These are phyloP conservation scores for Agelas oroides DNA, from an alignment of 37 sponge, comb jelly and placozoan species.

Conservation along the genomic window DNA sequence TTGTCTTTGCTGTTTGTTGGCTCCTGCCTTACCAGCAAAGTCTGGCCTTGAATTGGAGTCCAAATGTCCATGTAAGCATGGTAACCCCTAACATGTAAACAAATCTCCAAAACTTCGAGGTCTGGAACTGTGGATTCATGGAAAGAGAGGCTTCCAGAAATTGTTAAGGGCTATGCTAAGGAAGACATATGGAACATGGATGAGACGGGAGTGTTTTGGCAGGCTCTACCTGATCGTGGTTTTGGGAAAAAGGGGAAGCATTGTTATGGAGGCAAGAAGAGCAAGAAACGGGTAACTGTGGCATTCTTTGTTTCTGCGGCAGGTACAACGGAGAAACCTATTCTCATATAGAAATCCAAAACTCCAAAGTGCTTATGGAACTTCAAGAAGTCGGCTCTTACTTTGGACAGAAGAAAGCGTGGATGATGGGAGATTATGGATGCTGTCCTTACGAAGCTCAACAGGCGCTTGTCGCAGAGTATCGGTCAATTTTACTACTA, in stretches of 20 bases:
- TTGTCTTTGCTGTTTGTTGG: constrained; percentile 49
- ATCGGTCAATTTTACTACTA: constrained; percentile 31
- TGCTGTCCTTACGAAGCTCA: constrained; percentile 1
- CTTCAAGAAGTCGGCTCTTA: constrained; percentile 26
- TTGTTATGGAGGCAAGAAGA: constrained; percentile 65
- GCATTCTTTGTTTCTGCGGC: constrained; percentile 66
- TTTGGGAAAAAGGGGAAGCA: constrained; percentile 58
- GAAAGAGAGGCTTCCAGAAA: constrained; percentile 46
- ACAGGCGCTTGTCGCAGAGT: constrained; percentile 1
- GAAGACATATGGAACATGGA: constrained; percentile 43
- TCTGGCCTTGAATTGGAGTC: constrained; percentile 40
- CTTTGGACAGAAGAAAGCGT: constrained; percentile 26
- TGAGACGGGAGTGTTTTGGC: constrained; percentile 53
- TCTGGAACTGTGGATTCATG: constrained; percentile 42
- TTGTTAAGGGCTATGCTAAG: constrained; percentile 12
- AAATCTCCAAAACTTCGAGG: constrained; percentile 2
- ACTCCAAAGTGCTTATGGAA: constrained; percentile 37
- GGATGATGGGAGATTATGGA: constrained; percentile 42
- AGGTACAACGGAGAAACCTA: constrained; percentile 37
- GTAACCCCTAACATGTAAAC: too few relatives aligned
- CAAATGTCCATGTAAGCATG: constrained; percentile 56
- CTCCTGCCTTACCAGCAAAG: constrained; percentile 20
- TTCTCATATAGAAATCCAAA: constrained; percentile 40
- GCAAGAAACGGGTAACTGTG: constrained; percentile 46
- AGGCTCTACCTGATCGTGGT: constrained; percentile 69